Evolutionary conservation across 2,888 invertebrate genomes (phyloP).

Genomic region (Eupithecia pulchellata): DNA sequence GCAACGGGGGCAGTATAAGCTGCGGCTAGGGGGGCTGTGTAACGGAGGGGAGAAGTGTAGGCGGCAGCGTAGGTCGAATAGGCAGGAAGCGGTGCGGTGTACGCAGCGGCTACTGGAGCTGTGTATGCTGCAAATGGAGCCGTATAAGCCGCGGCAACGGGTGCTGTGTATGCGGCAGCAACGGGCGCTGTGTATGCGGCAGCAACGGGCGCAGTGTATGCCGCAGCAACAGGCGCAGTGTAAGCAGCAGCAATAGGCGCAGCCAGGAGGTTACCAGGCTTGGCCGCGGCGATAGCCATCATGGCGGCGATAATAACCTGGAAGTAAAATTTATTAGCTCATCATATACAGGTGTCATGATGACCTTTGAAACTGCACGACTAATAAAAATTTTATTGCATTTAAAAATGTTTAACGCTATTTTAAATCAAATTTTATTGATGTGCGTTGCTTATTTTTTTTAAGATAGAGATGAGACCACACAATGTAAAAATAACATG

Average conservation of each 20-base stretch:
- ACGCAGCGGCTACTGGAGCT: conserved; percentile 57
- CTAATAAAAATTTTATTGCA: conserved; percentile 9
- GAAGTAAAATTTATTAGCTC: conserved; percentile 16
- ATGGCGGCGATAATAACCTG: conserved; percentile 73
- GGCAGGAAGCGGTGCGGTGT: conserved; percentile 49
- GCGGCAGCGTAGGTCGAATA: conserved; percentile 59
- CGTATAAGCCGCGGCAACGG: conserved; percentile 51
- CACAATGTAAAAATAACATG: not conserved
- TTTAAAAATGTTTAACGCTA: not conserved
- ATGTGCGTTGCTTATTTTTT: not conserved
- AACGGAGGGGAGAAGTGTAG: conserved; percentile 56
- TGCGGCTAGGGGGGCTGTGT: conserved; percentile 58
- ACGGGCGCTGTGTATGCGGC: not conserved
- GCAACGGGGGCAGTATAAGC: conserved; percentile 56
- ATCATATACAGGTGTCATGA: not conserved
- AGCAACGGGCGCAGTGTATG: conserved; percentile 40
- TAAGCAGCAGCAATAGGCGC: conserved; percentile 40
- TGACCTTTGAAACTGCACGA: not conserved
- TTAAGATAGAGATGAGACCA: not conserved
- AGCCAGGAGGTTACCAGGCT: conserved; percentile 63
- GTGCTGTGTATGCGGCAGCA: conserved; percentile 51
- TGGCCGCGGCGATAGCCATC: conserved; percentile 71
- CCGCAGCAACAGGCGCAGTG: conserved; percentile 49
- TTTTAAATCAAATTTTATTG: conserved; percentile 1
- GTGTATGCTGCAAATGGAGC: conserved; percentile 47